A percentile compares a stretch with the other conserved stretches of the same genome.
phyloP scores from a whole-genome alignment of 2,113 vertebrate genomes.

The Chaetodon auriga region DNA sequence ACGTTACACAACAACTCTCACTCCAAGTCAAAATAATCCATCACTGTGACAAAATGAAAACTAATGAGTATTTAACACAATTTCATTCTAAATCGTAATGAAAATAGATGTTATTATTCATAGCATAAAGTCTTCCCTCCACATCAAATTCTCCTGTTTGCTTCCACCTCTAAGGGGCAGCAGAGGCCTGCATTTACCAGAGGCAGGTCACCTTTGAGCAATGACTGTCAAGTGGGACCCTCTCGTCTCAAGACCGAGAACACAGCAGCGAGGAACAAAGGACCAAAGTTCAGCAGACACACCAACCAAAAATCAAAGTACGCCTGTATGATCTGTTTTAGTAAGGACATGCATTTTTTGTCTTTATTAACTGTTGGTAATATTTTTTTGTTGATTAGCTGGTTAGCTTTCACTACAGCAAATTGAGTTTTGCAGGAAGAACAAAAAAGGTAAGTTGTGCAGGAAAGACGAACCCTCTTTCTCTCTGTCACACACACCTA shows the following conservation, averaged over 20 bases:
- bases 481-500: constrained; percentile 22
- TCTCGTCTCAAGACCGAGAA: constrained; percentile 18
- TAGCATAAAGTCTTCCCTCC: not conserved
- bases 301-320: constrained; percentile 36
- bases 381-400: constrained; percentile 1
- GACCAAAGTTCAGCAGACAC: constrained; percentile 53
- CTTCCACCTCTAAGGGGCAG: constrained; percentile 81
- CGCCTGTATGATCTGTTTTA: not conserved
- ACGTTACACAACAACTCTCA: constrained; percentile 22
- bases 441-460: constrained; percentile 39
- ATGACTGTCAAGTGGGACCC: constrained; percentile 40
- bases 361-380: not conserved
- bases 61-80: not conserved
- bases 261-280: constrained; percentile 44
- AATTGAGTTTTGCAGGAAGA: constrained; percentile 24
- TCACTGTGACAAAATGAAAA: constrained; percentile 14
- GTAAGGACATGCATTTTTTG: not conserved
- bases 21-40: constrained; percentile 17
- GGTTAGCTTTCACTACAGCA: not conserved
- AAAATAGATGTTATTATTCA: constrained; percentile 1
- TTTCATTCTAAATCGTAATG: not conserved
- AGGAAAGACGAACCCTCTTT: constrained; percentile 19
- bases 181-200: constrained; percentile 75
- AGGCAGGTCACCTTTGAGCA: constrained; percentile 40
- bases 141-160: not conserved